These are phyloP conservation scores for Kryptolebias ocellatus DNA, from an alignment of 2,797 vertebrate genomes.

Conservation along the genomic window DNA sequence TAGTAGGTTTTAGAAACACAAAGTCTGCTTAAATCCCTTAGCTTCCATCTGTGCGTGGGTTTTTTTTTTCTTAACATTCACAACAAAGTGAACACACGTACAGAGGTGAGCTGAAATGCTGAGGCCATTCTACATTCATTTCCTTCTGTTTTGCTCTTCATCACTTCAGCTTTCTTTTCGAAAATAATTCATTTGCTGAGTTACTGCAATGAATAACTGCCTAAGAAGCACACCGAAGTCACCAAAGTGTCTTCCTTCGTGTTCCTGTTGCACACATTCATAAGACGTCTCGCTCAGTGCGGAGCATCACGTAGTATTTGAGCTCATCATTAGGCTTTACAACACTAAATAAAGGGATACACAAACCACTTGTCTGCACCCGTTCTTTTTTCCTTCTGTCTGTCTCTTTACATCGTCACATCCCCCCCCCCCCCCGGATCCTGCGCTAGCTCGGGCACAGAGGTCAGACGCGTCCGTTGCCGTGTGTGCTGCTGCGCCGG, in stretches of 20 bases:
- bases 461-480: constrained; percentile 83
- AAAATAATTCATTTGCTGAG: neutral
- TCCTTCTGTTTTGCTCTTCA: neutral
- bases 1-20: neutral
- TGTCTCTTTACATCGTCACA: constrained; percentile 10
- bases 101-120: constrained; percentile 1
- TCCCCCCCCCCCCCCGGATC: constrained; percentile 11
- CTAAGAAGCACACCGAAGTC: constrained; percentile 15
- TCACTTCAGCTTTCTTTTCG: neutral
- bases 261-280: constrained; percentile 37
- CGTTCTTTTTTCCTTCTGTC: neutral
- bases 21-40: neutral
- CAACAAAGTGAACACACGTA: constrained; percentile 2
- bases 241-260: constrained; percentile 1
- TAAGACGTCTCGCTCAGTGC: constrained; percentile 20
- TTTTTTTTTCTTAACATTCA: constrained; percentile 1
- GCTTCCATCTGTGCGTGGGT: neutral
- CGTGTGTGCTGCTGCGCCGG: constrained; percentile 77
- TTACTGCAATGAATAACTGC: neutral
- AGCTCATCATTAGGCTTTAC: constrained; percentile 52
- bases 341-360: constrained; percentile 46
- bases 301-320: constrained; percentile 8
- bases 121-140: constrained; percentile 11
- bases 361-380: constrained; percentile 14
- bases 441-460: neutral